phyloP scores from a whole-genome alignment of 2,797 vertebrate species.

The Nasua narica region DNA sequence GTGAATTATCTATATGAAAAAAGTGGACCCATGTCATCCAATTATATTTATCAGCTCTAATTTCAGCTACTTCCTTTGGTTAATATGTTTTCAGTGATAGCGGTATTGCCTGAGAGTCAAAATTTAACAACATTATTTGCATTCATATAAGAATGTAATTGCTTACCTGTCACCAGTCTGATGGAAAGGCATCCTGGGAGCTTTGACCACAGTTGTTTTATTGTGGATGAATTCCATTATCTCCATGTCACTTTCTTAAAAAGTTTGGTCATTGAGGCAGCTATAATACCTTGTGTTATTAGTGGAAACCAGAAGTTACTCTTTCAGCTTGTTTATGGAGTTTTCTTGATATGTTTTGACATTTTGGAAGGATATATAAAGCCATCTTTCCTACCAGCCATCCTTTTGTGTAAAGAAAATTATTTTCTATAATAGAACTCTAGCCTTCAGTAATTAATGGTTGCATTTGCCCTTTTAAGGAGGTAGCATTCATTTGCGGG shows the following conservation, averaged over 20 bases:
- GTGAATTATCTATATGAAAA: conserved; percentile 3
- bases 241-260: conserved; percentile 60
- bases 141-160: conserved; percentile 30
- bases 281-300: conserved; percentile 57
- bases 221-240: conserved; percentile 43
- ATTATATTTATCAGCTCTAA: conserved; percentile 1
- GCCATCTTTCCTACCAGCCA: conserved; percentile 16
- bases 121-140: conserved; percentile 31
- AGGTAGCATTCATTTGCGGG: neutral
- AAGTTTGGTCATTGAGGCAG: conserved; percentile 66
- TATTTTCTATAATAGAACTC: neutral
- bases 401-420: conserved; percentile 35
- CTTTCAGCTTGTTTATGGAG: conserved; percentile 37
- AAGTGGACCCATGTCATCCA: neutral
- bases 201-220: conserved; percentile 25
- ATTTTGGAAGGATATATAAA: conserved; percentile 31
- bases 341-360: conserved; percentile 55
- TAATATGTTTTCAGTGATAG: conserved; percentile 12
- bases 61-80: neutral
- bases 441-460: neutral
- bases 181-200: neutral
- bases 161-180: conserved; percentile 5
- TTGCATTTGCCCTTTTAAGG: neutral
- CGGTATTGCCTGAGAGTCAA: conserved; percentile 41
- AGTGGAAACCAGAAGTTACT: conserved; percentile 56